These are phyloP conservation scores for Odontamblyopus rebecca DNA, from an alignment of 2,797 vertebrate genomes.

Conservation along the genomic window DNA sequence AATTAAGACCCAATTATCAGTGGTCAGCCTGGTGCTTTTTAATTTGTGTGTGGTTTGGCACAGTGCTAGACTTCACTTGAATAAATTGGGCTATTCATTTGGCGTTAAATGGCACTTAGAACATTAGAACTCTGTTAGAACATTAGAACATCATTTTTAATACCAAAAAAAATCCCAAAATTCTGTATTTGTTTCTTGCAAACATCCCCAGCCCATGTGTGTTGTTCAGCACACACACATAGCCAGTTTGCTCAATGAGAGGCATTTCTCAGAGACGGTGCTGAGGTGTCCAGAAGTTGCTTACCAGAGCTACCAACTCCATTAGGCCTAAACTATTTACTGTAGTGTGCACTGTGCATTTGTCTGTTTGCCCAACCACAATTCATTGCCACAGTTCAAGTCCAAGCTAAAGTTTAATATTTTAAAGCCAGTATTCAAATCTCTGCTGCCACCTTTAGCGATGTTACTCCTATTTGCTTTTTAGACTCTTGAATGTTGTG, in stretches of 20 bases:
- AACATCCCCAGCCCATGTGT: no score
- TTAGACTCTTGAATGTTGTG: slow-evolving; percentile 43
- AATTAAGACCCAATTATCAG: background rate
- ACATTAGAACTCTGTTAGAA: no score
- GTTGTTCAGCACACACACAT: background rate
- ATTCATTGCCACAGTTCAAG: background rate
- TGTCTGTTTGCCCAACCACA: background rate
- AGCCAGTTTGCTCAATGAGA: slow-evolving; percentile 54
- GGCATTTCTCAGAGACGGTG: slow-evolving; percentile 43
- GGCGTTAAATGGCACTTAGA: no score
- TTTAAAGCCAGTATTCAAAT: slow-evolving; percentile 3
- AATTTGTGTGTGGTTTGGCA: background rate
- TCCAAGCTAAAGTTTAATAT: slow-evolving; percentile 8
- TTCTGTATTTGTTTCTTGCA: no score
- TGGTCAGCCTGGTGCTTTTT: background rate
- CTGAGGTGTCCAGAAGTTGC: slow-evolving; percentile 28
- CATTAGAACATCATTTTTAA: no score
- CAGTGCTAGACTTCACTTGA: slow-evolving; percentile 5
- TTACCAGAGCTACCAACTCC: slow-evolving; percentile 20
- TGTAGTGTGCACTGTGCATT: slow-evolving; percentile 9
- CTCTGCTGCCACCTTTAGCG: slow-evolving; percentile 14
- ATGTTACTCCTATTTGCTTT: slow-evolving; percentile 19
- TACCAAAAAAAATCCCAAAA: no score
- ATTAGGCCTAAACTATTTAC: slow-evolving; percentile 2
- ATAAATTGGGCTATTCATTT: background rate